Evolutionary conservation across 30 jellyfish, hydroid and myxozoan species (phyloP).

Genomic region (Pseudorhiza aurosa): DNA sequence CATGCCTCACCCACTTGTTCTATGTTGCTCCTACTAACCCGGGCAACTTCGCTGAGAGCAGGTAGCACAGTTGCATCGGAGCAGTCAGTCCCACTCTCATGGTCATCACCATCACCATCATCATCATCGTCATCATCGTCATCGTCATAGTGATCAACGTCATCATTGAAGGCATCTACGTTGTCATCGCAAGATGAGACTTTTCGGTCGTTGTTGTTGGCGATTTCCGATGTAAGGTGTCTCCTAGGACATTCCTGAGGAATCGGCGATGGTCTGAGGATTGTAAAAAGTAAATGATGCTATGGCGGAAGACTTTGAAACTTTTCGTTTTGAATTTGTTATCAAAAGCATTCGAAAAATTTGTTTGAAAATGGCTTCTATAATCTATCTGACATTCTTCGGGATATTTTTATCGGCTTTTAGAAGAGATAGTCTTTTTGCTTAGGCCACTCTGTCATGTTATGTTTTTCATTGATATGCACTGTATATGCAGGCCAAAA

Average conservation of each 20-base stretch:
- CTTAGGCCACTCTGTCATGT: no score
- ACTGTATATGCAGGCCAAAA: no score
- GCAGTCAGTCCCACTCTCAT: neutral
- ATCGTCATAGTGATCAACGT: neutral
- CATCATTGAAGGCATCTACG: neutral
- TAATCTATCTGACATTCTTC: no score
- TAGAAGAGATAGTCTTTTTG: no score
- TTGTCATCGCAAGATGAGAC: neutral
- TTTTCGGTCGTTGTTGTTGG: neutral
- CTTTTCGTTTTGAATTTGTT: neutral
- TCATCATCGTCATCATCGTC: neutral
- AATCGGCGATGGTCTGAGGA: no score
- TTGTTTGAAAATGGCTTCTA: no score
- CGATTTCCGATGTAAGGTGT: neutral
- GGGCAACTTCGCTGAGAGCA: slow-evolving; percentile 1
- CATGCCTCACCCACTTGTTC: slow-evolving; percentile 1
- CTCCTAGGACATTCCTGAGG: no score
- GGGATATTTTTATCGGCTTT: no score
- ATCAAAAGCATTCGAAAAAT: no score
- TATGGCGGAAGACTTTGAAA: no score
- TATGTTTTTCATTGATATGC: no score
- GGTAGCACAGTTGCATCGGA: neutral
- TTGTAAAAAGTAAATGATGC: no score
- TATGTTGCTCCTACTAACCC: slow-evolving; percentile 11
- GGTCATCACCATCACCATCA: neutral